phyloP scores from a whole-genome alignment of 2,888 invertebrate species.

The Cephus spinipes region DNA sequence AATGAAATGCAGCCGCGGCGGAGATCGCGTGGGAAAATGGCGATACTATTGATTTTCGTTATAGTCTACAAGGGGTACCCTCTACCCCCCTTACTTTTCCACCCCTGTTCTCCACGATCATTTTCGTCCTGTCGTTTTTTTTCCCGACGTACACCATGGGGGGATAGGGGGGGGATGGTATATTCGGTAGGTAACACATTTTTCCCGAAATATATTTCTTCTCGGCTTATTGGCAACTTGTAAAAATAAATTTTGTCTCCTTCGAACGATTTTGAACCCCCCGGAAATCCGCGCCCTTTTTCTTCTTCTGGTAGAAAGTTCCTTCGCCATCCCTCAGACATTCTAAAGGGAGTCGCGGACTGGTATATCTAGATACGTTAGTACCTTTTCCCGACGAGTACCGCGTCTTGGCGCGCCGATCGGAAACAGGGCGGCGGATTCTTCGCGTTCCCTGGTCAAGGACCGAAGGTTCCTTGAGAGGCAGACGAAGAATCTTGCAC shows the following conservation, averaged over 20 bases:
- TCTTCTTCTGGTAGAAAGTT: background rate
- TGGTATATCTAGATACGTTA: background rate
- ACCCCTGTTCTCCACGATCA: background rate
- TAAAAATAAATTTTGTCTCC: background rate
- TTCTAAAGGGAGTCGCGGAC: background rate
- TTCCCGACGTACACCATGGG: background rate
- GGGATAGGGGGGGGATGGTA: background rate
- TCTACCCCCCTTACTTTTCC: too few species aligned
- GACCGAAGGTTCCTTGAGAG: conserved; percentile 51
- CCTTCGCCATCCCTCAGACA: background rate
- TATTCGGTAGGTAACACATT: background rate
- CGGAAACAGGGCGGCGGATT: conserved; percentile 42
- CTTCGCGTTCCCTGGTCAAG: conserved; percentile 54
- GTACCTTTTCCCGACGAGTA: background rate
- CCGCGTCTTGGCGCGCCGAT: background rate
- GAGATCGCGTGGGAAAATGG: background rate
- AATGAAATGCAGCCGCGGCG: background rate
- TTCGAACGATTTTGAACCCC: background rate
- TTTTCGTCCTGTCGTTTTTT: background rate
- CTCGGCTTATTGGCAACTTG: background rate
- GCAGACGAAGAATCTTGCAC: conserved; percentile 32
- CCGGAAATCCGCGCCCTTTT: background rate
- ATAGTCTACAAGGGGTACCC: background rate
- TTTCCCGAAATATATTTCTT: background rate
- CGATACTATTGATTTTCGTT: background rate